Percentiles rank a stretch among this genome's conserved stretches.
phyloP scores from a whole-genome alignment of 2,113 vertebrate species.

The Thamnaconus septentrionalis region DNA sequence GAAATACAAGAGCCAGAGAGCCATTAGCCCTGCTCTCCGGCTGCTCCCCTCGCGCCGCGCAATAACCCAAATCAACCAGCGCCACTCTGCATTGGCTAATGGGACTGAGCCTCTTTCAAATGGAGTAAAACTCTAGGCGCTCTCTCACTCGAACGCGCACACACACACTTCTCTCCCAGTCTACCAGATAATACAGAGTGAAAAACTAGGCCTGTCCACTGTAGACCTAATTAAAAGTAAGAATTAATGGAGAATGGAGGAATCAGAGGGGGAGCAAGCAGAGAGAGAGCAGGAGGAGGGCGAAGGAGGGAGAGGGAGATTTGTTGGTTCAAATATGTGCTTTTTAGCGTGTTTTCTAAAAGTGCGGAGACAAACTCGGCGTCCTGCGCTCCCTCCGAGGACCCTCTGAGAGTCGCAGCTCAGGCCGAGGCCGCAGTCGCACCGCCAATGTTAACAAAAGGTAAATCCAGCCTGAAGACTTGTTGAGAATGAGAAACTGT shows the following conservation, averaged over 20 bases:
- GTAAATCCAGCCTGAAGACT: too few species aligned
- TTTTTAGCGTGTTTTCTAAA: conserved; percentile 67
- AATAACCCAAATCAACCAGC: conserved; percentile 71
- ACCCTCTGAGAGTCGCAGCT: conserved; percentile 29
- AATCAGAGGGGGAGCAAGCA: conserved; percentile 62
- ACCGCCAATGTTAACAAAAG: too few species aligned
- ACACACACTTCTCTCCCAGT: conserved; percentile 49
- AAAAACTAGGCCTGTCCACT: conserved; percentile 80
- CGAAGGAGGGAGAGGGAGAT: conserved; percentile 41
- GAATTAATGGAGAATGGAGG: conserved; percentile 76
- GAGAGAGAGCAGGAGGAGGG: conserved; percentile 40
- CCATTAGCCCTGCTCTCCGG: conserved; percentile 62
- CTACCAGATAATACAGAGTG: conserved; percentile 74
- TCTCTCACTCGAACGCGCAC: conserved; percentile 20
- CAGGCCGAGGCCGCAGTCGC: too few species aligned
- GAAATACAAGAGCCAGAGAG: conserved; percentile 60
- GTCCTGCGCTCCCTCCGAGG: conserved; percentile 45
- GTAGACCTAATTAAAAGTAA: conserved; percentile 82
- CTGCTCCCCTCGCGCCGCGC: conserved; percentile 59
- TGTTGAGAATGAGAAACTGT: too few species aligned
- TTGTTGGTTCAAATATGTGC: conserved; percentile 72
- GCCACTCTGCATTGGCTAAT: conserved; percentile 66
- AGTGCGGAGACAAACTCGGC: conserved; percentile 60
- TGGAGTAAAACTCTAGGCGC: conserved; percentile 63
- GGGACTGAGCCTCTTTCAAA: conserved; percentile 62